Evolutionary conservation across 2,113 vertebrate species (phyloP), one percentile per base, ranked within the genome.

Genomic region (Hemicordylus capensis): DNA sequence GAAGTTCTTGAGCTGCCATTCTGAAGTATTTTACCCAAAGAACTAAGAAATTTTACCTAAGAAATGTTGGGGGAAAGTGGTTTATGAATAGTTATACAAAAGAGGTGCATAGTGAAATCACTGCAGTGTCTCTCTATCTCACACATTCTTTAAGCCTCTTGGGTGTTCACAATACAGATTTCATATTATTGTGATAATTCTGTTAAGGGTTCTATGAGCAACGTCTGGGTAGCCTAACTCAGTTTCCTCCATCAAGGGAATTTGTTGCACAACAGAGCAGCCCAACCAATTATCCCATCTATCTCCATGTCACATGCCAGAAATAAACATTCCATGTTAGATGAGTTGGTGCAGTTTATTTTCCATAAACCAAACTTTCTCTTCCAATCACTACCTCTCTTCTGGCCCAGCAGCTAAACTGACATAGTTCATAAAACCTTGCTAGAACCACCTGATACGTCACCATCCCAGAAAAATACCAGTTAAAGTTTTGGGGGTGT

Each of bases 1-100:
- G 75, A 91, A 74, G 81, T 42, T 15, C 69, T 92, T 81, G 56
- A 67, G 61, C 90, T 92, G 73, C 72, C 76, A 70, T 89, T 96
- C 95, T 86, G 87, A 93, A 93, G 87, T 90, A 88, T 72, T 88
- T 91, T 90, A 79, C 59, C 83, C 82, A 58, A 72, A 90, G 84
- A 51, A 63, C 85, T 80, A 46, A 89, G 81, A 89, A 92, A 90
- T 90, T 87, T 84, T 89, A 1, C n/a, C n/a, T n/a, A 86, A 87
- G 48, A 37, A 2, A 76, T 88, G n/a, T n/a, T n/a, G n/a, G n/a
- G n/a, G n/a, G n/a, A n/a, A n/a, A 85, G 56, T 81, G 67, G 76
- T 72, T 54, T 90, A 87, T 85, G 51, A 92, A 70, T n/a, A 63
- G 0, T 0, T 74, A 26, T 81, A 26, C n/a, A 64, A 76, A 83